These are phyloP conservation scores for Rhyzopertha dominica DNA, from an alignment of 1,140 invertebrate genomes.

Conservation along the genomic window DNA sequence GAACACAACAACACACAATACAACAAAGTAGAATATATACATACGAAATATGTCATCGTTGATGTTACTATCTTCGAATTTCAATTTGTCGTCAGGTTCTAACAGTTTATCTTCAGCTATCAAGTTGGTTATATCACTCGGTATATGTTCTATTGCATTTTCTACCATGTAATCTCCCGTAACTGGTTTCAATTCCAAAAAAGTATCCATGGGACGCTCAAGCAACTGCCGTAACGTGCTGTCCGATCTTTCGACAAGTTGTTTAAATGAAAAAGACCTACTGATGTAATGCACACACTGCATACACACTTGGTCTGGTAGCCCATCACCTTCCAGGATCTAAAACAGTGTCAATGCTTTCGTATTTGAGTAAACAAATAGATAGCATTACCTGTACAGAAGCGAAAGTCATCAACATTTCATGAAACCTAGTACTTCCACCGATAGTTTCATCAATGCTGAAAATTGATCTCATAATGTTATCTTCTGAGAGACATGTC, in stretches of 20 bases:
- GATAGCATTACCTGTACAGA: constrained; percentile 15
- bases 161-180: no score
- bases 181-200: constrained; percentile 17
- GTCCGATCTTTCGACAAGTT: constrained; percentile 44
- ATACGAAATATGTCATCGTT: no score
- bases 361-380: constrained; percentile 3
- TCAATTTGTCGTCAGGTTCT: no score
- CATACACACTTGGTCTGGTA: constrained; percentile 44
- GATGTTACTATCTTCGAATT: no score
- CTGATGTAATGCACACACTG: constrained; percentile 45
- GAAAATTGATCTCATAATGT: constrained; percentile 27
- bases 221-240: constrained; percentile 34
- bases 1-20: no score
- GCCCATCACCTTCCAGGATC: constrained; percentile 44
- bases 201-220: constrained; percentile 11
- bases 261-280: constrained; percentile 44
- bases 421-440: constrained; percentile 23
- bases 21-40: no score
- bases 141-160: no score
- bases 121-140: no score
- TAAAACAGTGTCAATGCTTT: constrained; percentile 29
- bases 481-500: constrained; percentile 32
- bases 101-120: no score
- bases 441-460: constrained; percentile 25
- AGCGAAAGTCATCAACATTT: constrained; percentile 32